phyloP scores from a whole-genome alignment of 2,888 invertebrate genomes.

The Gasteruption jaculator region DNA sequence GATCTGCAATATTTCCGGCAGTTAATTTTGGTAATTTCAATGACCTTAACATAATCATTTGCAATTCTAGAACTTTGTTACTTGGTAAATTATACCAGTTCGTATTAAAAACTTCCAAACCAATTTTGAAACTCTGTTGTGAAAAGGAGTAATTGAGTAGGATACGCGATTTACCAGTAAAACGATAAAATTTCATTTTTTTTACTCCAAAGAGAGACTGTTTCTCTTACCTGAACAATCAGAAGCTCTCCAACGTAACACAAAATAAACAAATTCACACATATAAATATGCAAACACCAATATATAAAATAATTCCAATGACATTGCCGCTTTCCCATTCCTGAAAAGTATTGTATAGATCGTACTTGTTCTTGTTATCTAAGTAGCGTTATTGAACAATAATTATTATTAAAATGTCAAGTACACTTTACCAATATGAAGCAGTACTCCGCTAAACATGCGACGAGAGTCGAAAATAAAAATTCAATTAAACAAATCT shows the following conservation, averaged over 20 bases:
- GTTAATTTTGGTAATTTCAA: too few species aligned
- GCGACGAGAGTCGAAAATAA: slow-evolving; percentile 11
- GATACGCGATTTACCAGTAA: too few species aligned
- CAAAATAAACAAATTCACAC: slow-evolving; percentile 33
- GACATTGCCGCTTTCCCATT: slow-evolving; percentile 25
- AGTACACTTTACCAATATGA: slow-evolving; percentile 7
- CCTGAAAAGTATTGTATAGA: slow-evolving; percentile 22
- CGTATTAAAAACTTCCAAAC: too few species aligned
- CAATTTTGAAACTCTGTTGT: too few species aligned
- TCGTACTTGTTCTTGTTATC: too few species aligned
- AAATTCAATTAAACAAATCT: slow-evolving; percentile 14
- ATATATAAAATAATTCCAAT: slow-evolving; percentile 30
- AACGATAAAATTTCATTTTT: too few species aligned
- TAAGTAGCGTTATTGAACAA: not conserved
- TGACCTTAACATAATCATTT: too few species aligned
- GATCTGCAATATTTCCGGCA: too few species aligned
- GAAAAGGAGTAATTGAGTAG: too few species aligned
- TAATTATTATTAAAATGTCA: slow-evolving; percentile 9
- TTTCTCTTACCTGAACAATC: slow-evolving; percentile 26
- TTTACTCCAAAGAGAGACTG: too few species aligned
- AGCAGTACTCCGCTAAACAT: slow-evolving; percentile 15
- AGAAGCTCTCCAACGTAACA: slow-evolving; percentile 33
- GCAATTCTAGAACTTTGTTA: too few species aligned
- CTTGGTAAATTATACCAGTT: too few species aligned
- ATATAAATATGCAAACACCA: slow-evolving; percentile 29